Base-by-base conservation (phyloP, 2,888 invertebrate genomes). In the Blastobasis lacticolella region DNA sequence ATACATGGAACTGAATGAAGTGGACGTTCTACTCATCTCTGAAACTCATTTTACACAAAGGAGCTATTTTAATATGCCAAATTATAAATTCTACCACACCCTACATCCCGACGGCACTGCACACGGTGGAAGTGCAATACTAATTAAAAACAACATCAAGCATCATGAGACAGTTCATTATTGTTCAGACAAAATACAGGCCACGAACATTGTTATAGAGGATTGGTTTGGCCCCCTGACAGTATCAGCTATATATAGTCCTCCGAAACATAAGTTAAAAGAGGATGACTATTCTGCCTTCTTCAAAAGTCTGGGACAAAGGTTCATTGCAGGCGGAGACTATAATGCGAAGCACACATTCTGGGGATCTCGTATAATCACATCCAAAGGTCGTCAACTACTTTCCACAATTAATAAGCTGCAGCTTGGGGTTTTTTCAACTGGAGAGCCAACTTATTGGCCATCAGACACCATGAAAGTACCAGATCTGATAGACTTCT, bases 371-470 rank as follows among this genome's bases (percentile, higher is more conserved):
- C 41, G 55, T 7, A 8, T 59, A 6, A 56, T 40, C 0, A 51
- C 50, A 23, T 52, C 55, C 1, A 51, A 56, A 45, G 54, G 56
- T 3, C 38, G 57, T n/a, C 40, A 56, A 36, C 41, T 57, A 4
- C 49, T 49, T 5, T 8, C 9, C 10, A 36, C 49, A 10, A 10
- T 55, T 5, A 46, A 49, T 5, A 38, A 10, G 9, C 7, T 48
- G 5, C 44, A 40, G 7, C n/a, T 59, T 45, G 37, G 42, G 3
- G 46, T 54, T 23, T 10, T 55, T 6, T 55, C 61, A 6, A 46
- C 57, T 23, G 51, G 57, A 4, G 48, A 57, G 53, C 57, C 63
- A 4, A 58, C 58, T 36, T 56, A 59, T 49, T 59, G 60, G 60
- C 58, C 59, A 1, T 50, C 58, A 5, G 61, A 61, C 23, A 10